Evolutionary conservation across 1,140 invertebrate species (phyloP).

Genomic region (Lerema accius): DNA sequence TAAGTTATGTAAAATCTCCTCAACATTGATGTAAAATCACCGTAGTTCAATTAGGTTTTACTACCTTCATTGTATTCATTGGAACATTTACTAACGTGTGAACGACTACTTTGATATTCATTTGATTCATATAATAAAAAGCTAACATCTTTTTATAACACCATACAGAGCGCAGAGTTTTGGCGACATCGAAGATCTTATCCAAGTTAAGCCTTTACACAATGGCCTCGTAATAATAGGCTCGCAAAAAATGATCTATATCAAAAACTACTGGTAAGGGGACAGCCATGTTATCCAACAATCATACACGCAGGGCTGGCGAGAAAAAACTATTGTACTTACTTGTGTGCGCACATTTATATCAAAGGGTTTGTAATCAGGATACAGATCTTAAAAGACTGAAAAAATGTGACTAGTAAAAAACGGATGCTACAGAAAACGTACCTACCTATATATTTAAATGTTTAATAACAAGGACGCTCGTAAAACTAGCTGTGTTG

Average conservation of each 20-base stretch:
- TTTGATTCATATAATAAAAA: slow-evolving; percentile 53
- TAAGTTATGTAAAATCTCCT: too few species aligned
- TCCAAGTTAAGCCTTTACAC: slow-evolving; percentile 74
- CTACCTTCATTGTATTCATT: background rate
- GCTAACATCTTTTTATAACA: slow-evolving; percentile 65
- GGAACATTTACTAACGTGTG: slow-evolving; percentile 14
- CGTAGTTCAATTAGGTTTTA: background rate
- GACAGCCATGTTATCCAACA: slow-evolving; percentile 68
- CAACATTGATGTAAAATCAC: background rate
- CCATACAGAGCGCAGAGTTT: slow-evolving; percentile 55
- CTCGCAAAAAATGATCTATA: slow-evolving; percentile 77
- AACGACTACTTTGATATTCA: slow-evolving; percentile 25
- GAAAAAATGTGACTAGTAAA: slow-evolving; percentile 63
- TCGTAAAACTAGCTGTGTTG: slow-evolving; percentile 65
- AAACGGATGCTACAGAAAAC: slow-evolving; percentile 55
- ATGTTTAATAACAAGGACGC: slow-evolving; percentile 79
- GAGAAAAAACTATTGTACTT: slow-evolving; percentile 66
- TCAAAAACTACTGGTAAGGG: slow-evolving; percentile 71
- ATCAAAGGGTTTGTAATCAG: slow-evolving; percentile 68
- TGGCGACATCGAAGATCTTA: slow-evolving; percentile 80
- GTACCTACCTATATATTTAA: slow-evolving; percentile 70
- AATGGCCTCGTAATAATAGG: slow-evolving; percentile 72
- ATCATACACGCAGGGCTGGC: slow-evolving; percentile 50
- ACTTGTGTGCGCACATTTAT: slow-evolving; percentile 54
- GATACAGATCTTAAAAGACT: slow-evolving; percentile 58